A percentile compares a stretch with the other conserved stretches of the same genome.
These are phyloP conservation scores for Lobophora halterata DNA, from an alignment of 2,888 invertebrate genomes.

Conservation along the genomic window DNA sequence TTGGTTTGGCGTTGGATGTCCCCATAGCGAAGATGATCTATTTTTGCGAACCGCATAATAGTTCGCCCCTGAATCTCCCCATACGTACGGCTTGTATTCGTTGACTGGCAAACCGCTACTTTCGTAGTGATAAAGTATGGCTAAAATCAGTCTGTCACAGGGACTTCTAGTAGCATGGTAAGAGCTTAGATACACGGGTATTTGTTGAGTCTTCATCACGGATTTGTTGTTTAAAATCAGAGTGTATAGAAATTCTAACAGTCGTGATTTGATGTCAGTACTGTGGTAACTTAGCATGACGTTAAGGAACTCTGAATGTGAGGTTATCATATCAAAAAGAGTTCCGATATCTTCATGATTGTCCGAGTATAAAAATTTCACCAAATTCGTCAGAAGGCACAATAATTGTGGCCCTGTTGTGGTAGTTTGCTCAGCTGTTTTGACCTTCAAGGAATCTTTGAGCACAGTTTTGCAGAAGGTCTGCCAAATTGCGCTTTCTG, in stretches of 20 bases:
- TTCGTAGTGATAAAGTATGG: slow-evolving; percentile 86
- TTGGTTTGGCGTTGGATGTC: slow-evolving; percentile 86
- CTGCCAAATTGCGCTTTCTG: slow-evolving; percentile 76
- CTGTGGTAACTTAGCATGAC: slow-evolving; percentile 81
- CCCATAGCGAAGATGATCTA: slow-evolving; percentile 80
- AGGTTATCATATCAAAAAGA: slow-evolving; percentile 87
- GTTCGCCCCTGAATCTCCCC: slow-evolving; percentile 90
- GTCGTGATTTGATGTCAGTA: slow-evolving; percentile 77
- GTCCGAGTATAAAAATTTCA: slow-evolving; percentile 77
- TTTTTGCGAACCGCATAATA: slow-evolving; percentile 86
- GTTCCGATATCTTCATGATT: slow-evolving; percentile 73
- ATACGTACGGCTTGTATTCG: slow-evolving; percentile 89
- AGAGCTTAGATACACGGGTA: slow-evolving; percentile 88
- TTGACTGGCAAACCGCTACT: slow-evolving; percentile 82
- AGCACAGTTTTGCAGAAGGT: slow-evolving; percentile 83
- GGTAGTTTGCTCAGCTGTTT: slow-evolving; percentile 52
- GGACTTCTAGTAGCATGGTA: slow-evolving; percentile 87
- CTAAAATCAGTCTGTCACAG: slow-evolving; percentile 86
- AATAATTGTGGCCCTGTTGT: slow-evolving; percentile 73
- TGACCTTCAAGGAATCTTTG: slow-evolving; percentile 83
- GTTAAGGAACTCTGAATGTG: slow-evolving; percentile 89
- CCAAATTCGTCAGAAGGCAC: slow-evolving; percentile 76
- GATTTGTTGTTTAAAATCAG: slow-evolving; percentile 83
- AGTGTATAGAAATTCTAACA: slow-evolving; percentile 83
- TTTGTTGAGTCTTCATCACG: slow-evolving; percentile 84